phyloP scores from a whole-genome alignment of 2,797 vertebrate genomes.

The Melanotaenia trifasciata region DNA sequence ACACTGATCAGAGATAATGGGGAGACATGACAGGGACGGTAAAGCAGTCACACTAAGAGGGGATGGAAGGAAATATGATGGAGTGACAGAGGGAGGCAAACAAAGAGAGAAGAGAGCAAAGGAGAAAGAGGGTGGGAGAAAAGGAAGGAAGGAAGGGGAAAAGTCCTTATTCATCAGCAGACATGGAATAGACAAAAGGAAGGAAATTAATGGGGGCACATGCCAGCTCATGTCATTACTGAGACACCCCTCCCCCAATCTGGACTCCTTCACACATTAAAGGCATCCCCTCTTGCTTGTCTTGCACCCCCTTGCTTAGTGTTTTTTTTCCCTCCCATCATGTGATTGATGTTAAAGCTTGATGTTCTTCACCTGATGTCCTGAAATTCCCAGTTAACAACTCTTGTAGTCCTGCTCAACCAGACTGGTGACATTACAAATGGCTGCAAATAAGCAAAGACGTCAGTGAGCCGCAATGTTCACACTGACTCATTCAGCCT shows the following conservation, averaged over 20 bases:
- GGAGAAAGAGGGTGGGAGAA: conserved; percentile 17
- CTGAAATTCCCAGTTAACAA: neutral
- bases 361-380: conserved; percentile 23
- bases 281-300: conserved; percentile 51
- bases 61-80: conserved; percentile 48
- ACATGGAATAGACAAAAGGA: conserved; percentile 72
- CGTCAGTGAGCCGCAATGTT: conserved; percentile 39
- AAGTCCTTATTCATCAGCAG: conserved; percentile 66
- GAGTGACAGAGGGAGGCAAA: conserved; percentile 27
- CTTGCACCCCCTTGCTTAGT: neutral
- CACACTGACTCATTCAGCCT: conserved; percentile 18
- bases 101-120: conserved; percentile 12
- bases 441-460: conserved; percentile 8
- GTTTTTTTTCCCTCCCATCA: conserved; percentile 29
- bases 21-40: conserved; percentile 65
- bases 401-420: conserved; percentile 55
- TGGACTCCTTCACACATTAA: conserved; percentile 56
- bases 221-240: conserved; percentile 67
- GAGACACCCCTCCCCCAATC: conserved; percentile 55
- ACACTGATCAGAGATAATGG: conserved; percentile 75
- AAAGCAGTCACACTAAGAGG: conserved; percentile 49
- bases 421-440: conserved; percentile 61
- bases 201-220: conserved; percentile 73
- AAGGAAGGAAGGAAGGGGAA: conserved; percentile 52
- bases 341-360: conserved; percentile 39